Percentiles rank a stretch among this genome's conserved stretches.
Conservation (phyloP, 2,888 invertebrate species). For the Cephus pulcher region DNA sequence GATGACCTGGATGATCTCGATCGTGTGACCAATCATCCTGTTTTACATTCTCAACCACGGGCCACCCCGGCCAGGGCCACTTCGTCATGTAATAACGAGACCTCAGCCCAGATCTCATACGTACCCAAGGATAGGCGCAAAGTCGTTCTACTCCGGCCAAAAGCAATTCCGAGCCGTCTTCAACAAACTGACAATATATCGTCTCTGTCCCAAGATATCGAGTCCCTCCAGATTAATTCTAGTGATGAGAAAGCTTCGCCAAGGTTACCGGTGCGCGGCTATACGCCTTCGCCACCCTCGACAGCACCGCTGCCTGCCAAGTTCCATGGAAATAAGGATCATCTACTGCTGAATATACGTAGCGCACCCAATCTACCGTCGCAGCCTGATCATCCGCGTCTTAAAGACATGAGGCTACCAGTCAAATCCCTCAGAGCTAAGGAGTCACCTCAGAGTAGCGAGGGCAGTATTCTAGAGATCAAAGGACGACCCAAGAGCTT, state of each 20-base stretch:
- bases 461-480: constrained; percentile 74
- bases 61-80: constrained; percentile 15
- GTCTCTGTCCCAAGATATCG: constrained; percentile 60
- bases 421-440: constrained; percentile 76
- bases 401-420: constrained; percentile 81
- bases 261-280: constrained; percentile 76
- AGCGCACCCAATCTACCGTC: constrained; percentile 84
- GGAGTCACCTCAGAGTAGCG: constrained; percentile 73
- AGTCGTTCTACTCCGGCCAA: constrained; percentile 67
- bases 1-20: constrained; percentile 86
- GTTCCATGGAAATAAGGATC: constrained; percentile 75
- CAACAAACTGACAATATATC: constrained; percentile 52
- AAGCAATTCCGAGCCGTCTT: constrained; percentile 71
- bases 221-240: constrained; percentile 62
- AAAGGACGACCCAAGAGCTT: constrained; percentile 68
- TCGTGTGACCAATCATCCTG: constrained; percentile 83
- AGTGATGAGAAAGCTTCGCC: constrained; percentile 59
- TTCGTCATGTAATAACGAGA: constrained; percentile 16
- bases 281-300: constrained; percentile 85
- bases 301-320: constrained; percentile 86
- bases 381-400: constrained; percentile 74
- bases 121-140: constrained; percentile 69
- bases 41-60: constrained; percentile 65
- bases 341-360: constrained; percentile 75
- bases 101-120: constrained; percentile 1